Conservation (phyloP, 1,140 invertebrate species). For the Drosophila quadrilineata region DNA sequence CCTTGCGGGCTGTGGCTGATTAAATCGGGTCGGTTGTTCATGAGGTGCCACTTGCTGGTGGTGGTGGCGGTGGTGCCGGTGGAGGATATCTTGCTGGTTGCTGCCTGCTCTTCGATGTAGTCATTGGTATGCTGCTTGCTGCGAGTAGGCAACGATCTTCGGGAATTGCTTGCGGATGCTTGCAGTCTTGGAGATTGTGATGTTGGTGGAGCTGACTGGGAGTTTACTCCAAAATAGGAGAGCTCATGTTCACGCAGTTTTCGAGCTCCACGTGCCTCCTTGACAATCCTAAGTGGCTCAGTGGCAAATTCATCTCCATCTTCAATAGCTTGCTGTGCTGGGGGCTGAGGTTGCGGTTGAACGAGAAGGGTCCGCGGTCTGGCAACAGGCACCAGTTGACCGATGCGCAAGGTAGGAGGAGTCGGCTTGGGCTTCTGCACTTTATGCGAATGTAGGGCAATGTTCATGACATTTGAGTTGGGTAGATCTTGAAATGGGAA, state of each 20-base stretch:
- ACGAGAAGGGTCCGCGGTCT: conserved; percentile 69
- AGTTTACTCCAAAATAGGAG: conserved; percentile 81
- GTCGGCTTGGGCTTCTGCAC: conserved; percentile 46
- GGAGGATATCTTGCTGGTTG: neutral
- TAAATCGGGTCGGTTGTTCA: conserved; percentile 76
- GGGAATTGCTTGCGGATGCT: conserved; percentile 33
- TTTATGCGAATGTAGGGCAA: conserved; percentile 70
- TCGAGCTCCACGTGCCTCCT: conserved; percentile 78
- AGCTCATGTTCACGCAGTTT: conserved; percentile 81
- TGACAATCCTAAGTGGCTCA: conserved; percentile 72
- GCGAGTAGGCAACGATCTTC: conserved; percentile 59
- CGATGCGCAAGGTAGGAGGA: conserved; percentile 49
- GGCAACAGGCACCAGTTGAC: conserved; percentile 61
- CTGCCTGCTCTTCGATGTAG: conserved; percentile 37
- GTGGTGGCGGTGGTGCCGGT: conserved; percentile 28
- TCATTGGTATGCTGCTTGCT: conserved; percentile 41
- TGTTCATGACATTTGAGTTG: conserved; percentile 78
- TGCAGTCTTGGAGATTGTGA: conserved; percentile 21
- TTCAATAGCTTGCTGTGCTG: conserved; percentile 16
- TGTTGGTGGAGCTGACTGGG: conserved; percentile 51
- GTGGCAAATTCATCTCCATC: conserved; percentile 46
- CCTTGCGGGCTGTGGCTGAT: conserved; percentile 69
- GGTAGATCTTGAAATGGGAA: conserved; percentile 59
- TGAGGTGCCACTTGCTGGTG: conserved; percentile 72
- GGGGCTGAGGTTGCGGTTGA: conserved; percentile 32